Conservation (phyloP, 2,113 vertebrate genomes). For the Synchiropus splendidus region DNA sequence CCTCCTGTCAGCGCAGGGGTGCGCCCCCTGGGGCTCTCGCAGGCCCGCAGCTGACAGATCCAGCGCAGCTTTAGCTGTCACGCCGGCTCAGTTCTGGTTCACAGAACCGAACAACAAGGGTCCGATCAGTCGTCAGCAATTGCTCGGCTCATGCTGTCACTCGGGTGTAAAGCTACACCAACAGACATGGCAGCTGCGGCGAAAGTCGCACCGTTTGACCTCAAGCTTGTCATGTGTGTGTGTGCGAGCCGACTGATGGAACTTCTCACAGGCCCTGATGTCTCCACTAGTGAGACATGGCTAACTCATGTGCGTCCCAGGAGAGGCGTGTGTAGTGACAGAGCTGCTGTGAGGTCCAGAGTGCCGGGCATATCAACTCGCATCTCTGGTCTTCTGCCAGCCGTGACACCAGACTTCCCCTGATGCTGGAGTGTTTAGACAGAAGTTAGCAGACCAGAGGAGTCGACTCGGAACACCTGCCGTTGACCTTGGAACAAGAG, state of each 20-base stretch:
- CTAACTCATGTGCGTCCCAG: conserved; percentile 10
- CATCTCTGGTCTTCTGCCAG: conserved; percentile 23
- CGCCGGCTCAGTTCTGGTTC: conserved; percentile 26
- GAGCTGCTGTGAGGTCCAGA: too few relatives aligned
- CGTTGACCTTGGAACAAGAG: too few relatives aligned
- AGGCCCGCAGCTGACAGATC: conserved; percentile 37
- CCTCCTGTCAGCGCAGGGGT: conserved; percentile 8
- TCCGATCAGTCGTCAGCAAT: conserved; percentile 27
- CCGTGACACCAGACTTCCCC: conserved; percentile 7
- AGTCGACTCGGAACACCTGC: too few relatives aligned
- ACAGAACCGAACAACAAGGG: conserved; percentile 41
- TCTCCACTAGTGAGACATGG: conserved; percentile 27
- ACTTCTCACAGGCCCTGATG: conserved; percentile 19
- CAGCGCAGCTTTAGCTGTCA: conserved; percentile 45
- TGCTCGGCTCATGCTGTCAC: conserved; percentile 27
- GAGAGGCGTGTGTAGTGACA: background rate
- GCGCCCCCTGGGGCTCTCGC: conserved; percentile 31
- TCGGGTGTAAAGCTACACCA: conserved; percentile 38
- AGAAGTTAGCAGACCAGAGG: too few relatives aligned
- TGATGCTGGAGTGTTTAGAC: too few relatives aligned
- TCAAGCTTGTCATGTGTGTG: conserved; percentile 38
- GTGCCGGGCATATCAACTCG: conserved; percentile 17
- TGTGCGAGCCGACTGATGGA: conserved; percentile 17
- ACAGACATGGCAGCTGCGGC: conserved; percentile 50
- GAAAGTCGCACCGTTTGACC: conserved; percentile 34